These are phyloP conservation scores for Stenoptilia bipunctidactyla DNA, from an alignment of 2,888 invertebrate genomes.

Conservation along the genomic window DNA sequence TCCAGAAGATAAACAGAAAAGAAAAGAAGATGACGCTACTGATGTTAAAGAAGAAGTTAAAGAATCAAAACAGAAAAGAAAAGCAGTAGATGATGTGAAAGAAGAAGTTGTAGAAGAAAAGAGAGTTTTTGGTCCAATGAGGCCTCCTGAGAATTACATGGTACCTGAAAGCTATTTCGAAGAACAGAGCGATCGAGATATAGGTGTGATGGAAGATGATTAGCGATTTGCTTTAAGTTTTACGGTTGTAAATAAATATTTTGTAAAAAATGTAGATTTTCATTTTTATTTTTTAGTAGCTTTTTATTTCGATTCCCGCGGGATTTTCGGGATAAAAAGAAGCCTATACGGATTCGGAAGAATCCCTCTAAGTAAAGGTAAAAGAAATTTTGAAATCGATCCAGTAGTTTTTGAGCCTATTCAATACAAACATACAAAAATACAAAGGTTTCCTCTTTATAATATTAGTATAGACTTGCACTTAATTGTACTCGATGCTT, in stretches of 20 bases:
- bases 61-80: conserved; percentile 12
- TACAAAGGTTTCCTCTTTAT: no score
- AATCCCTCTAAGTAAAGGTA: no score
- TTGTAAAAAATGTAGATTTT: neutral
- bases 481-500: no score
- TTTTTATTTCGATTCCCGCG: no score
- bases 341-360: no score
- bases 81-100: conserved; percentile 7
- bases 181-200: conserved; percentile 49
- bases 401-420: no score
- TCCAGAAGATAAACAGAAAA: no score
- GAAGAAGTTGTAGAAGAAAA: conserved; percentile 16
- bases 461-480: no score
- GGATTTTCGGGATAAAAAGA: no score
- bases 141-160: conserved; percentile 58
- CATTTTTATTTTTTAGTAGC: no score
- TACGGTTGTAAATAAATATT: neutral
- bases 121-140: conserved; percentile 56
- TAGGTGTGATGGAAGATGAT: conserved; percentile 51
- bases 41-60: conserved; percentile 5
- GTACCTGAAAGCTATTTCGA: conserved; percentile 57
- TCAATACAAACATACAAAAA: no score
- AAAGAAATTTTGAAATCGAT: no score
- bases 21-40: conserved; percentile 3
- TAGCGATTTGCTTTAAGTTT: conserved; percentile 7